Evolutionary conservation across 2,797 vertebrate genomes (phyloP).

Genomic region (Gallirallus australis): DNA sequence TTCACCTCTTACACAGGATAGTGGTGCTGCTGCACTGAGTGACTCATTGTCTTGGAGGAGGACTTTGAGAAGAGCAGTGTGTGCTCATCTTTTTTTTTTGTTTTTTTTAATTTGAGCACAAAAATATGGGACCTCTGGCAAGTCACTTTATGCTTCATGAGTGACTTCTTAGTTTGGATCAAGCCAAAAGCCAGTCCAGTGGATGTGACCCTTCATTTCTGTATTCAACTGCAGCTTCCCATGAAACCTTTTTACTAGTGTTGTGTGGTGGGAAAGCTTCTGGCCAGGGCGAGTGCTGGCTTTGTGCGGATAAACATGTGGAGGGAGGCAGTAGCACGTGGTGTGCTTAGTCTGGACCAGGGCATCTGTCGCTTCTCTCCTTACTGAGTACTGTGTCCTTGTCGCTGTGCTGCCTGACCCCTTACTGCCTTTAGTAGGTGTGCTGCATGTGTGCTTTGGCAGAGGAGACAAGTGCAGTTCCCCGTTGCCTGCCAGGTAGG

Average conservation of each 20-base stretch:
- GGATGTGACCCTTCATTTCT: background rate
- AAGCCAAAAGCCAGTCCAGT: background rate
- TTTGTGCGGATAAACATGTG: background rate
- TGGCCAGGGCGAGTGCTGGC: accelerated
- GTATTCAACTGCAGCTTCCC: background rate
- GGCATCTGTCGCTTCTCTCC: background rate
- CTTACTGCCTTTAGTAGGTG: background rate
- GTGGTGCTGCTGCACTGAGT: background rate
- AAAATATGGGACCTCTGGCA: background rate
- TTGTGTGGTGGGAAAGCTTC: background rate
- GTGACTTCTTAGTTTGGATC: background rate
- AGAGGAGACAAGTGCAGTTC: background rate
- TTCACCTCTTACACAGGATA: background rate
- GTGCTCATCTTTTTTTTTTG: background rate
- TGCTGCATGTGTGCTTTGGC: background rate
- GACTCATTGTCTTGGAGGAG: background rate
- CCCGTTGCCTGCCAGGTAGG: background rate
- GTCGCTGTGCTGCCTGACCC: background rate
- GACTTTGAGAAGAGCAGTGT: background rate
- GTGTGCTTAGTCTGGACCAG: background rate
- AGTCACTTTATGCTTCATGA: background rate
- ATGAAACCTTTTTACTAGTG: background rate
- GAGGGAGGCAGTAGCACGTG: background rate
- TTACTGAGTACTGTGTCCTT: background rate
- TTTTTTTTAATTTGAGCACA: background rate